Conservation (phyloP, 2,888 invertebrate species). For the Abscondita cerata region DNA sequence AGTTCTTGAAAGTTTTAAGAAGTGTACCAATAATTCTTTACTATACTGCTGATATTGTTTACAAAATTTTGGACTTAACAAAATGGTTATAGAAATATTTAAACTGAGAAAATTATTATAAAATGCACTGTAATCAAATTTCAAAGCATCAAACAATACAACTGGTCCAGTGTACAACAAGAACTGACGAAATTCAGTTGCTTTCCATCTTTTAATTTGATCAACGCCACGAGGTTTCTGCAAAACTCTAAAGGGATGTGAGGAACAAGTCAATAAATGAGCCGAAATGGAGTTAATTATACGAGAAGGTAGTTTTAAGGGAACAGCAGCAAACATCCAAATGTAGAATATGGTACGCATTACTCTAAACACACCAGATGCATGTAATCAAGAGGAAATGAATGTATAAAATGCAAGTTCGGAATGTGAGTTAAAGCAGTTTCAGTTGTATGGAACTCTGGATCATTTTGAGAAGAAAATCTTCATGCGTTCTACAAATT, state of each 20-base stretch:
- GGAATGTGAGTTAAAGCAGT: not conserved
- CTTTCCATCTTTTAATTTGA: conserved; percentile 34
- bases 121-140: too few relatives aligned
- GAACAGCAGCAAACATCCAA: conserved; percentile 5
- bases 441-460: not conserved
- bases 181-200: conserved; percentile 29
- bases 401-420: not conserved
- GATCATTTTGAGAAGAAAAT: not conserved
- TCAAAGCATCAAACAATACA: conserved; percentile 24
- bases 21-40: conserved; percentile 17
- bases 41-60: too few relatives aligned
- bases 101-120: not conserved
- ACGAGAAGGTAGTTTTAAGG: not conserved
- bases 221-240: conserved; percentile 25
- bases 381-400: conserved; percentile 11
- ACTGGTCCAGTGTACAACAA: conserved; percentile 29
- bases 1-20: conserved; percentile 7
- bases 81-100: not conserved
- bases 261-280: not conserved
- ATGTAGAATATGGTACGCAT: not conserved
- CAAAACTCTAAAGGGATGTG: not conserved
- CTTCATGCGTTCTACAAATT: not conserved
- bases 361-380: conserved; percentile 6
- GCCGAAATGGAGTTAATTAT: not conserved
- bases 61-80: not conserved